A percentile compares a stretch with the other conserved stretches of the same genome.
Evolutionary conservation across 2,797 vertebrate genomes (phyloP).

Genomic region (Alouatta caraya): DNA sequence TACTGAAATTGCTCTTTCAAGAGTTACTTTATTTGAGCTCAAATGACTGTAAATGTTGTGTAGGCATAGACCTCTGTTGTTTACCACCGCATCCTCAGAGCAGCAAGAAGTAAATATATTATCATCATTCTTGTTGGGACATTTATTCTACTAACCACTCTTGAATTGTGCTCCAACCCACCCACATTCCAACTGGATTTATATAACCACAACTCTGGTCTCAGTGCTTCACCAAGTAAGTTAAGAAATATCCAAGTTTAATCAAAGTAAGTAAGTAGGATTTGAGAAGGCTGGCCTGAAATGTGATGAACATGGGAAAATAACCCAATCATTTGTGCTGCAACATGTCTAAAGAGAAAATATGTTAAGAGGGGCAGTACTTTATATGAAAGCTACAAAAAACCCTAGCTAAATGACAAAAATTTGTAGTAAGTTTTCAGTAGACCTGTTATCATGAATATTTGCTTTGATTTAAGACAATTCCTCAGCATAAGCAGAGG

Average conservation of each 20-base stretch:
- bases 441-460: neutral
- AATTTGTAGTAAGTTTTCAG: slow-evolving; percentile 6
- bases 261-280: neutral
- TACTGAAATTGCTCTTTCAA: neutral
- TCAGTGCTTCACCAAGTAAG: neutral
- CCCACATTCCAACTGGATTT: neutral
- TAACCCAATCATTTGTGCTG: neutral
- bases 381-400: neutral
- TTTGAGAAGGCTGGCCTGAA: neutral
- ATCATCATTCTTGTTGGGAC: neutral
- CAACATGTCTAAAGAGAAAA: neutral
- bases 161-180: neutral
- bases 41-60: neutral
- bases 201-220: neutral
- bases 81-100: neutral
- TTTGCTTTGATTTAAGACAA: neutral
- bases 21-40: slow-evolving; percentile 7
- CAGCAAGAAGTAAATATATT: neutral
- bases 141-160: neutral
- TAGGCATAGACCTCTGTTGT: neutral
- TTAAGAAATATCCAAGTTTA: slow-evolving; percentile 26
- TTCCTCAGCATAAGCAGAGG: neutral
- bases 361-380: neutral
- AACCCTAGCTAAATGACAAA: slow-evolving; percentile 4
- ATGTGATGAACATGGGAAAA: neutral